These are phyloP conservation scores for Ochropacha duplaris DNA, from an alignment of 2,888 invertebrate species.

Conservation along the genomic window DNA sequence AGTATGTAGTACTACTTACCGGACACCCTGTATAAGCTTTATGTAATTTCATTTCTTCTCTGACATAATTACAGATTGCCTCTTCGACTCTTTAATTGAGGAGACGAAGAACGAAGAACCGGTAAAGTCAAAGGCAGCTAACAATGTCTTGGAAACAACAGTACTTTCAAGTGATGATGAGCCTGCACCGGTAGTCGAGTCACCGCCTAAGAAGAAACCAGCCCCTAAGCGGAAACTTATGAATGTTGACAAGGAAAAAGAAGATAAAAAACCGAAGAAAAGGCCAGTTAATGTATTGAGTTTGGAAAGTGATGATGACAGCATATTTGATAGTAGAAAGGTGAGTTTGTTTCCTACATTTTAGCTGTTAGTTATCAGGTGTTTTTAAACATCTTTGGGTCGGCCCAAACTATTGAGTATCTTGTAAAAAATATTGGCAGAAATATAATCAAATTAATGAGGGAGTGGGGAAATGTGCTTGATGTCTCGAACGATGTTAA, in stretches of 20 bases:
- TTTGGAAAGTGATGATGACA: conserved; percentile 69
- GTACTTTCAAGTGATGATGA: conserved; percentile 59
- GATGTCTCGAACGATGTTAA: no score
- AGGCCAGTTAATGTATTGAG: conserved; percentile 63
- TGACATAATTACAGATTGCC: conserved; percentile 62
- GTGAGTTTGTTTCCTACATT: conserved; percentile 30
- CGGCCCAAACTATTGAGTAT: no score
- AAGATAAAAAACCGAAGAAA: conserved; percentile 67
- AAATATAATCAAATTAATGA: no score
- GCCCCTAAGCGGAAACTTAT: conserved; percentile 61
- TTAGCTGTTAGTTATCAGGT: no score
- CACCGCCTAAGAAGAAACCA: conserved; percentile 64
- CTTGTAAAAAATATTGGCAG: no score
- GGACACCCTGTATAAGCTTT: no score
- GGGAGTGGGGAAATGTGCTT: no score
- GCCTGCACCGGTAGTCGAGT: conserved; percentile 25
- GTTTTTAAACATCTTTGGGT: no score
- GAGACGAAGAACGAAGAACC: conserved; percentile 67
- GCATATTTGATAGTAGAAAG: conserved; percentile 78
- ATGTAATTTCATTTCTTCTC: neutral
- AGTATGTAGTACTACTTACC: no score
- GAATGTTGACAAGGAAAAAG: conserved; percentile 43
- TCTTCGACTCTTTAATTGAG: conserved; percentile 78
- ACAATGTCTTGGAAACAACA: conserved; percentile 23
- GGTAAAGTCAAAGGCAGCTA: conserved; percentile 30